Conservation (phyloP, 2,797 vertebrate genomes). For the Cynopterus sphinx region DNA sequence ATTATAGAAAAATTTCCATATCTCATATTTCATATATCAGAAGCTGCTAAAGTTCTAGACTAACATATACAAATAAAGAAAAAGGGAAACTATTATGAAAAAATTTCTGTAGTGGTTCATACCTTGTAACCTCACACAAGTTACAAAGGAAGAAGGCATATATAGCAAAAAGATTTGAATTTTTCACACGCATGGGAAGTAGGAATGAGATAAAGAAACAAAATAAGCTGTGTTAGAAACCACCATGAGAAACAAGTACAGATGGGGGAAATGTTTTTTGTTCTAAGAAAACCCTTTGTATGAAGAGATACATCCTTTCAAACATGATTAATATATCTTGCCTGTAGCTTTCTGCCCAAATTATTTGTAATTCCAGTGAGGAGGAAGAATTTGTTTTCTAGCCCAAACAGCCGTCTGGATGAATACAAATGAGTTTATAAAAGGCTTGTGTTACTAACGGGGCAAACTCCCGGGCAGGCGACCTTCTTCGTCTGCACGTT, state of each 20-base stretch:
- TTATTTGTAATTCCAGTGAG: conserved; percentile 82
- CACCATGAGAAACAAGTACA: too few relatives aligned
- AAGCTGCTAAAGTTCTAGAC: not conserved
- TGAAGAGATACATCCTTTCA: conserved; percentile 70
- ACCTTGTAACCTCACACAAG: not conserved
- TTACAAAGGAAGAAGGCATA: not conserved
- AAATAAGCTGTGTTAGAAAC: not conserved
- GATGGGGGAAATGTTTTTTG: not conserved
- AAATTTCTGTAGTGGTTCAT: not conserved
- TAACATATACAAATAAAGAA: not conserved
- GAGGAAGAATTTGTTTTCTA: conserved; percentile 74
- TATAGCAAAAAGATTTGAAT: not conserved
- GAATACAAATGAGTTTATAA: conserved; percentile 70
- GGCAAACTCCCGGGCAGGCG: not conserved
- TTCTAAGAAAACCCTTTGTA: not conserved
- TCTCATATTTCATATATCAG: not conserved
- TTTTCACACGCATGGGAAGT: not conserved
- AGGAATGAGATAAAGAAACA: not conserved
- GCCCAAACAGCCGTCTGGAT: conserved; percentile 79
- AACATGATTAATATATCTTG: conserved; percentile 81
- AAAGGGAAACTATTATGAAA: not conserved
- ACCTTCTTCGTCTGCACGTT: not conserved
- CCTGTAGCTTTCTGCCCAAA: conserved; percentile 77
- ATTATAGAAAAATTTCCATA: not conserved
- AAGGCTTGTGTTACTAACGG: not conserved